Conservation (phyloP, 2,888 invertebrate genomes). For the Hyposoter dolosus region DNA sequence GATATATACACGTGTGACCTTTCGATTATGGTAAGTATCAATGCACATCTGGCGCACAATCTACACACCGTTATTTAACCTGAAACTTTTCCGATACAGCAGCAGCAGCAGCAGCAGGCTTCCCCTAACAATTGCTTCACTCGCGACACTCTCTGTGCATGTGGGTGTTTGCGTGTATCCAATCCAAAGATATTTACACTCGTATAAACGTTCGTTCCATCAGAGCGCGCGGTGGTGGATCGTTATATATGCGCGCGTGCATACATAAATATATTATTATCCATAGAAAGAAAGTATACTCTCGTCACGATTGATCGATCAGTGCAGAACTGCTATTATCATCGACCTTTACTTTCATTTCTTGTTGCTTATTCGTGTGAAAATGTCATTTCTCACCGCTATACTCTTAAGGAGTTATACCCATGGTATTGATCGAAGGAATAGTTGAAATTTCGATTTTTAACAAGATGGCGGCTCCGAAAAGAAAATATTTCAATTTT, state of each 20-base stretch:
- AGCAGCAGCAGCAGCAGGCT: not conserved
- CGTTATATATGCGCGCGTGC: too few species aligned
- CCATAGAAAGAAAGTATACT: conserved; percentile 41
- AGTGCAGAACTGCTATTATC: conserved; percentile 46
- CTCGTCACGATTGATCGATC: conserved; percentile 68
- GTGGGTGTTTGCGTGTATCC: not conserved
- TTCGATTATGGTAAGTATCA: conserved; percentile 64
- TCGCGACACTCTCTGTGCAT: not conserved
- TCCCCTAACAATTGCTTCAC: conserved; percentile 53
- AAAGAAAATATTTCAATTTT: too few species aligned
- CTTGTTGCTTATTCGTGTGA: conserved; percentile 20
- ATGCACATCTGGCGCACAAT: conserved; percentile 29
- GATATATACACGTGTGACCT: conserved; percentile 53
- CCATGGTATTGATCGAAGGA: too few species aligned
- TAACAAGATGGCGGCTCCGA: too few species aligned
- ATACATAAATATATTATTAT: conserved; percentile 24
- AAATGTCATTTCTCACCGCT: conserved; percentile 14
- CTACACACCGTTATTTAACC: conserved; percentile 16
- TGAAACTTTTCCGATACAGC: conserved; percentile 46
- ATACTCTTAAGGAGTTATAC: too few species aligned
- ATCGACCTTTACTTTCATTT: conserved; percentile 51
- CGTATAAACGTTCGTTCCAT: conserved; percentile 8
- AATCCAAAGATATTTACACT: conserved; percentile 26
- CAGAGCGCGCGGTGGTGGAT: not conserved
- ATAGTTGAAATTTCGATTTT: too few species aligned